Evolutionary conservation across 2,888 invertebrate species (phyloP), one percentile per base, ranked within the genome.

Genomic region (Salpingus planirostris): DNA sequence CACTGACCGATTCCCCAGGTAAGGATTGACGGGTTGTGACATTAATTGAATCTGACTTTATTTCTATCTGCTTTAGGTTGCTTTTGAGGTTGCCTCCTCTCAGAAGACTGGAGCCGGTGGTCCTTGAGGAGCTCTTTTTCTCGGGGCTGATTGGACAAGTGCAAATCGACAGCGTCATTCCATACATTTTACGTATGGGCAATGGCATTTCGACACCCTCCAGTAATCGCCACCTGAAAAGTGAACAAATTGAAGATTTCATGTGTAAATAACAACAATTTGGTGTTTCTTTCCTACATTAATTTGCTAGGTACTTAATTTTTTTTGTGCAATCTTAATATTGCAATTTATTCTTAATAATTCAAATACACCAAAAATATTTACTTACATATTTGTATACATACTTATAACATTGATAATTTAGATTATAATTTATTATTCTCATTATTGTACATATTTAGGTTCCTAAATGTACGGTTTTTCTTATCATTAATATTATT

Each of bases 151-250:
- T 92, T 27, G 93, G 92, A 3, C 87, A 85, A 62, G 87, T 96
- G 50, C 89, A 91, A 67, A 92, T 97, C 38, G 92, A 96, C 57
- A 89, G 86, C 57, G 87, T 96, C 48, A 86, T 97, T 63, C 95
- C 95, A 14, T 91, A 84, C 53, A 83, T 97, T 57, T 73, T 97
- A 47, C 81, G 75, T 42, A 67, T 64, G 64, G 59, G 59, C 15
- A 50, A 46, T 31, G 49, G 49, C 24, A 43, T 46, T 31, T 38
- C 44, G 29, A 45, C 44, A n/a, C 33, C 46, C n/a, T 46, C 46
- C 13, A 48, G 41, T 32, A 54, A 43, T 37, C 49, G 58, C 45
- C 58, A 54, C 43, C 57, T 64, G 10, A 63, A 63, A 45, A 50
- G 59, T 13, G 64, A 64, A 46, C 54, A 57, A 33, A 44, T 57